Base-by-base conservation (phyloP, 2,113 vertebrate species). In the Brachypteracias leptosomus region DNA sequence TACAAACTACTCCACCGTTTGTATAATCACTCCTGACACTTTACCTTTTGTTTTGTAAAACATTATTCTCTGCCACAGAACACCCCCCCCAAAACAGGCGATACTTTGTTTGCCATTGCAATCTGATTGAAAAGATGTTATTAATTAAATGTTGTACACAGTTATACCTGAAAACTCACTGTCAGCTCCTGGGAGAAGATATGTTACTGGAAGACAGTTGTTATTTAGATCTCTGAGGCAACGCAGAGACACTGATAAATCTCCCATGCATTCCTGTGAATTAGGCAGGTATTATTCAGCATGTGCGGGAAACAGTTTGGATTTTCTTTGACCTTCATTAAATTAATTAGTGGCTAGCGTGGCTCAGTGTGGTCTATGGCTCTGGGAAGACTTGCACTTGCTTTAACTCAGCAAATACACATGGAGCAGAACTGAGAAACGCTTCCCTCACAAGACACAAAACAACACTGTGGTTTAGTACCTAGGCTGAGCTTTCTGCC, bases 11-110 rank as follows among this genome's bases (percentile, higher is more conserved):
- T 75, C 74, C 47, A 71, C 65, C 24, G 17, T 88, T 76, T 57
- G 16, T 85, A 85, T 88, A 89, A 94, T 91, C 58, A 42, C 73
- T 97, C 88, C 59, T 96, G 67, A 82, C 66, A 77, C 71, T 63
- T 92, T 79, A 63, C 46, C 78, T 94, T 71, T 95, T 63, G 51
- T 68, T 95, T 95, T 61, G 57, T 85, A 74, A 95, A 96, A 90
- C 47, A 47, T 26, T 21, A 42, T 71, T 85, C 61, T 62, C 44
- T 46, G 44, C 33, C 54, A 61, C 8, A 51, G 29, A 2, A 6
- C 51, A 57, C n/a, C n/a, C n/a, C n/a, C n/a, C n/a, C n/a, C n/a
- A 72, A 61, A n/a, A 6, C 22, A 71, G 36, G 24, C 22, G 7
- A 11, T 90, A 31, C 63, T 95, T 70, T 66, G 59, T 83, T 91